Base-by-base conservation (phyloP, 2,113 vertebrate species). In the Ammodytes marinus region DNA sequence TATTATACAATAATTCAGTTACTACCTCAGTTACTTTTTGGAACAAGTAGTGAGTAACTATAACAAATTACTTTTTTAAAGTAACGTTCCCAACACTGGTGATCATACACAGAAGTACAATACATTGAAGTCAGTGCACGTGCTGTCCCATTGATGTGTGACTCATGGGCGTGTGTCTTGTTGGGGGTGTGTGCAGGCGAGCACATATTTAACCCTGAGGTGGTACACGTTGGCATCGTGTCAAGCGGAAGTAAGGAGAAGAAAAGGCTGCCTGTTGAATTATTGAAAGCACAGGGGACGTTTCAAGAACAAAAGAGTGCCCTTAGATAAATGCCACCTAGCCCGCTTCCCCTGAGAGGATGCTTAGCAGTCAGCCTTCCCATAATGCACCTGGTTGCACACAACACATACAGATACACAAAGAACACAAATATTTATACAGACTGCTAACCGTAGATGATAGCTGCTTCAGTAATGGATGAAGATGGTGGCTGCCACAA, bases 391-490 rank as follows among this genome's bases (percentile, higher is more conserved):
- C 75, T 45, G 64, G 19, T 50, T 63, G 39, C 64, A 64, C 70
- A 64, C 39, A 52, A 4, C 68, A 46, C 45, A 63, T 63, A 52
- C 39, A 64, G 37, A 80, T 58, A 67, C 58, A 67, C 52, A 64
- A 14, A 10, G 57, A 59, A 75, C 58, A 79, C 14, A 80, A 35
- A 84, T 43, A 79, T 64, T 54, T 14, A 46, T n/a, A 78, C 65
- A 65, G 27, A 13, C 69, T 53, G 61, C 35, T 54, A 60, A 43
- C 54, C 8, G 49, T 9, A 79, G 77, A 86, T 93, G 92, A 94
- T 95, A 93, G 90, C 65, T 70, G 77, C 95, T 91, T 92, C 92
- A 96, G 94, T 96, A 96, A 96, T 96, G 94, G 94, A 95, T 90
- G 94, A 94, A 93, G 94, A 94, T 17, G 85, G 91, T 94, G 93